A percentile compares a stretch with the other conserved stretches of the same genome.
Evolutionary conservation across 2,888 invertebrate species (phyloP).

Genomic region (Perdita meconis): DNA sequence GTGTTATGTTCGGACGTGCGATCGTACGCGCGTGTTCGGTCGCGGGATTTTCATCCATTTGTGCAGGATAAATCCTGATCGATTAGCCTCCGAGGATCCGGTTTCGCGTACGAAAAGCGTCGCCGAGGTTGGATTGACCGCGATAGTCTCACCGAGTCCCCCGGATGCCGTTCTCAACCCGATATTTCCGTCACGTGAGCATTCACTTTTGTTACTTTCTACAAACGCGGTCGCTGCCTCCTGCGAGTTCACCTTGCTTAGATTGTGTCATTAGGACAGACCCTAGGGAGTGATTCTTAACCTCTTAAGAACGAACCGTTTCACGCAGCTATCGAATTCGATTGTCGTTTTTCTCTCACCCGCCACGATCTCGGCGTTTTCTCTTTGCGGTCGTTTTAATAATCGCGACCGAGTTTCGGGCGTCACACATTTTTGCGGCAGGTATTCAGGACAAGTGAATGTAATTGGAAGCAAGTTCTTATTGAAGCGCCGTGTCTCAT

Average conservation of each 20-base stretch:
- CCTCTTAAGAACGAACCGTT: no score
- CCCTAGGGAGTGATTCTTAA: no score
- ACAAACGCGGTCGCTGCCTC: not conserved
- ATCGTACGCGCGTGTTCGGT: conserved; percentile 29
- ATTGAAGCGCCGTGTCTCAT: not conserved
- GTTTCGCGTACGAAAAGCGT: not conserved
- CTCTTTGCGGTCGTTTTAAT: no score
- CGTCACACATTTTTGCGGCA: not conserved
- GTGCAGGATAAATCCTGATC: not conserved
- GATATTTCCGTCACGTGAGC: conserved; percentile 55
- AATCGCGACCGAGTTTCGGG: no score
- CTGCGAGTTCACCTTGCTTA: conserved; percentile 21
- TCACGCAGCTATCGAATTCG: no score
- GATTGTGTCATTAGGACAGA: not conserved
- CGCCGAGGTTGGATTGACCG: not conserved
- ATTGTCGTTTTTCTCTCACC: no score
- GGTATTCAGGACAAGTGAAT: conserved; percentile 8
- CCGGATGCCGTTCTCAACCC: conserved; percentile 34
- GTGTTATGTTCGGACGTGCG: conserved; percentile 22
- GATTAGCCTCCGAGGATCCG: not conserved
- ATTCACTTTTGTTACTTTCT: conserved; percentile 53
- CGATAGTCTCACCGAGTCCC: not conserved
- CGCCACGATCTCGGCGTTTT: no score
- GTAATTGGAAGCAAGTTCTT: not conserved
- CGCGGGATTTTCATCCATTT: conserved; percentile 2